Evolutionary conservation across 2,888 invertebrate species (phyloP), one percentile per base, ranked within the genome.

Genomic region (Heteromyza rotundicornis): DNA sequence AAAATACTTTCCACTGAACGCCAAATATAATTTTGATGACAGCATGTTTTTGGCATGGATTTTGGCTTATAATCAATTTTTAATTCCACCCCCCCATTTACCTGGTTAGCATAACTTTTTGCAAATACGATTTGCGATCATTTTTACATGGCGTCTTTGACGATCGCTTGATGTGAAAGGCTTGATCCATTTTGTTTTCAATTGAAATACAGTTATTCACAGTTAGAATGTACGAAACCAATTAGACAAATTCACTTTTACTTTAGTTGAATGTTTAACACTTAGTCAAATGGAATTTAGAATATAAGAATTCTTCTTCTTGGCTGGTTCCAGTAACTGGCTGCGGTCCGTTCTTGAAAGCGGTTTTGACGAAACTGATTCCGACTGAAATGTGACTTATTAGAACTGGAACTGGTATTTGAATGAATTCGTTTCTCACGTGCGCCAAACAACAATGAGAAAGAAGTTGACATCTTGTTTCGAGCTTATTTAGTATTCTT

Each of bases 101-200:
- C 83, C 83, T 82, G 67, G 83, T 80, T 64, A 83, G 70, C 78
- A 82, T 81, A 63, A 82, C 72, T 80, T 47, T 79, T 68, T 83
- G 82, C 67, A 83, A 74, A 69, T 77, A 78, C 20, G 80, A 72
- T 70, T 82, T 83, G 49, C 83, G 77, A 73, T 83, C 83, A 73
- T 83, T 83, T 77, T 83, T 83, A 67, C 82, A 81, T 27, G 81
- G 80, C 63, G 72, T 68, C 67, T 82, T 82, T 27, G 27, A 5
- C 27, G 5, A 10, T 7, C 27, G 27, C 27, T 27, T 27, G 5
- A 27, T 5, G 64, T 74, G 76, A 61, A 80, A 63, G 36, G 74
- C 70, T 67, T 79, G 74, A 63, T 81, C 80, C 80, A 81, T 81
- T 53, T 20, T 59, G n/a, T 22, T 17, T 24, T 49, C 16, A 24